Base-by-base conservation (phyloP, 2,888 invertebrate genomes). In the Gonocerus acuteangulatus region DNA sequence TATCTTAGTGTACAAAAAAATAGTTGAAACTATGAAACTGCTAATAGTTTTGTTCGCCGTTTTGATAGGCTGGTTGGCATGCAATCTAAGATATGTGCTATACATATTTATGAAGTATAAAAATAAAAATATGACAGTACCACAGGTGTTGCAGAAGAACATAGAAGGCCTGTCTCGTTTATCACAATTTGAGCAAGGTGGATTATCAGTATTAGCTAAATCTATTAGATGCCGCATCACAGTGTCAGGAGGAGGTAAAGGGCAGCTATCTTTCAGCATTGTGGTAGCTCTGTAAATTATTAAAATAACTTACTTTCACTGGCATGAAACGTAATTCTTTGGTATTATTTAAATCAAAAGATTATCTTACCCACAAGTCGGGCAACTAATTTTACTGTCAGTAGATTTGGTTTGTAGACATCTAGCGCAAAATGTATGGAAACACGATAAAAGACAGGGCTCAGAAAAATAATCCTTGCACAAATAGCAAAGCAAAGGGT, bases 101-200 rank as follows among this genome's bases (percentile, higher is more conserved):
- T n/a, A n/a, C n/a, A n/a, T n/a, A n/a, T n/a, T n/a, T n/a, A n/a
- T n/a, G n/a, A n/a, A n/a, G n/a, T n/a, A n/a, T n/a, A n/a, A n/a
- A n/a, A n/a, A n/a, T n/a, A n/a, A n/a, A 6, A 27, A 27, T 6
- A 27, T 27, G 27, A 36, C 32, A 52, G 34, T 75, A 83, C 84
- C 82, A 72, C 87, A 87, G 49, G 87, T 87, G 72, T 84, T 85
- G 76, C 87, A 87, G 77, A 85, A 86, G 73, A 79, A 86, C 87
- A 87, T 87, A 61, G 84, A 83, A 62, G 78, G 74, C 65, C 81
- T 78, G 71, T 82, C 82, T 19, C 82, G 74, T 69, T 86, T 85
- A 74, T 87, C 87, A 74, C 87, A 87, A 74, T 87, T 87, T 65
- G 86, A 85, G 75, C 87, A 87, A 4, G 82, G 80, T 54, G 86